These are phyloP conservation scores for Gracilinanus agilis DNA, from an alignment of 2,113 vertebrate genomes.

Conservation along the genomic window DNA sequence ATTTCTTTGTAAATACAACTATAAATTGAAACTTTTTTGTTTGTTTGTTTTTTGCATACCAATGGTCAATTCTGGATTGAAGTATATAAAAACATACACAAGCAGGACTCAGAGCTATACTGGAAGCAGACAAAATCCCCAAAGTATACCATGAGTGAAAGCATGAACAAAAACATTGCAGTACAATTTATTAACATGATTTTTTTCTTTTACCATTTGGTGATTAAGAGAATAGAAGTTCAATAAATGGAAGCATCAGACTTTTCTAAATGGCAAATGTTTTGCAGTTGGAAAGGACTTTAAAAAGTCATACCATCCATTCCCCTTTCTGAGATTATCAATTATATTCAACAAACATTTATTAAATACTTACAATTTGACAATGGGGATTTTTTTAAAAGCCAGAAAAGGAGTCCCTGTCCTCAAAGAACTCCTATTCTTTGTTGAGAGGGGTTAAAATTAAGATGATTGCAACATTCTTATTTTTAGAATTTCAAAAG, in stretches of 20 bases:
- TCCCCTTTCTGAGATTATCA: accelerated
- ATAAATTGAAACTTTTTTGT: background rate
- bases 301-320: background rate
- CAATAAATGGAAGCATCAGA: no score
- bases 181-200: background rate
- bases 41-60: background rate
- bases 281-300: background rate
- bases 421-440: background rate
- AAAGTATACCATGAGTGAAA: background rate
- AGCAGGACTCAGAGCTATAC: accelerated
- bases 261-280: no score
- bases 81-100: accelerated
- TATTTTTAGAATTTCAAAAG: no score
- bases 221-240: background rate
- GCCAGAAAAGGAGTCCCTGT: background rate
- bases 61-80: accelerated
- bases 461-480: background rate
- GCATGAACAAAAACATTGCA: background rate
- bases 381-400: background rate
- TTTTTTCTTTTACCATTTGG: background rate
- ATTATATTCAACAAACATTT: no score
- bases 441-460: background rate
- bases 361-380: background rate
- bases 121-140: no score
- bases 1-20: background rate